Base-by-base conservation (phyloP, 2,888 invertebrate species). In the Desoria tigrina region DNA sequence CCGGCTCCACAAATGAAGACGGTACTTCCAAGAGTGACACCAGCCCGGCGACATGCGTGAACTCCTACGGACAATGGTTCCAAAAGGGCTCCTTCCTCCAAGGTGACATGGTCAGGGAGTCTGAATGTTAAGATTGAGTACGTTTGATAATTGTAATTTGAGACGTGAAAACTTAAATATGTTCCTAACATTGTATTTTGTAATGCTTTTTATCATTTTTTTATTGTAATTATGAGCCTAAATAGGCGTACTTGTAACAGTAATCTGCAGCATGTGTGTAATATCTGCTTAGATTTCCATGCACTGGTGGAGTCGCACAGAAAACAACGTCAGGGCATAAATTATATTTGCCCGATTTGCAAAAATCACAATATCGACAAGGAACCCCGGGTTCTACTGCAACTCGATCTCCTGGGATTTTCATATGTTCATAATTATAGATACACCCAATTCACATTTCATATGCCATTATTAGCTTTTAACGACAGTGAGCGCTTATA, bases 1-100 rank as follows among this genome's bases (percentile, higher is more conserved):
- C 94, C 94, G 1, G 92, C 90, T 18, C 93, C 93, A 59, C 90
- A 82, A 76, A 94, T 86, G 26, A 93, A 82, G 58, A 92, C 89
- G 1, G 82, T 82, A 39, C 87, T 0, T 89, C 91, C 75, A 0
- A 90, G 84, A 0, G 84, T 82, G 16, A 98, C 86, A 1, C 86
- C 86, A 9, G 89, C 95, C 72, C 94, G 87, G 61, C 89, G 86
- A 77, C 96, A 96, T 61, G 95, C 94, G 81, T 96, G 94, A 0
- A 97, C 91, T 7, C 90, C 97, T 27, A 97, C 96, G 0, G 94
- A 87, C 14, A 98, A 81, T 0, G 98, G 98, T 80, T 98, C 97
- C 74, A 96, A 81, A 0, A 98, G 79, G 0, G 97, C 96, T 1
- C 94, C 97, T 80, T 98, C 97, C 78, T 96, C 96, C 82, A 93